Conservation (phyloP, 2,888 invertebrate genomes). For the Drosophila neoperkinsi region DNA sequence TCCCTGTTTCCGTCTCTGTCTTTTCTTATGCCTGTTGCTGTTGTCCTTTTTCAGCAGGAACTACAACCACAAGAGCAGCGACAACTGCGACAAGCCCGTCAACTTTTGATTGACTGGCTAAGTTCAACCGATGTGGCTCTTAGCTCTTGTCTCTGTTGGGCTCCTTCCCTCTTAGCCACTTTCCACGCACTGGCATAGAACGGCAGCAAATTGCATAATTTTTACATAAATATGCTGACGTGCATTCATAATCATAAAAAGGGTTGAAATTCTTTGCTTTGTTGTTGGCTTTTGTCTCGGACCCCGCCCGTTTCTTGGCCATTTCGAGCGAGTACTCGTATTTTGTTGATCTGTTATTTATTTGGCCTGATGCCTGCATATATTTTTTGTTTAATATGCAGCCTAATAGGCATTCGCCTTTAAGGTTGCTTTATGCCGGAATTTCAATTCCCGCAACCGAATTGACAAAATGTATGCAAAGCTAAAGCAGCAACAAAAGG, state of each 20-base stretch:
- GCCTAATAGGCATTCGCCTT: constrained; percentile 77
- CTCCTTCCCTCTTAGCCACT: constrained; percentile 34
- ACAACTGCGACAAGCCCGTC: constrained; percentile 79
- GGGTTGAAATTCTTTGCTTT: constrained; percentile 68
- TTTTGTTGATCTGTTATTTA: constrained; percentile 68
- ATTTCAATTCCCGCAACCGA: constrained; percentile 19
- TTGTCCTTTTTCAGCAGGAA: constrained; percentile 61
- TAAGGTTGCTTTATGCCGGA: constrained; percentile 20
- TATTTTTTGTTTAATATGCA: constrained; percentile 71
- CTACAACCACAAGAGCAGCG: constrained; percentile 41
- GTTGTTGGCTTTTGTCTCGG: constrained; percentile 39
- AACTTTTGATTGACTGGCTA: constrained; percentile 79
- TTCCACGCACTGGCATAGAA: constrained; percentile 72
- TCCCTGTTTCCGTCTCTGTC: neutral
- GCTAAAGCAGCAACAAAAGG: constrained; percentile 46
- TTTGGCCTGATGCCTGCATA: constrained; percentile 66
- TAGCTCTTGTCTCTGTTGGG: constrained; percentile 29
- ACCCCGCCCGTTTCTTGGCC: constrained; percentile 10
- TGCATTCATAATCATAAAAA: constrained; percentile 81
- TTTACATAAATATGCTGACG: constrained; percentile 81
- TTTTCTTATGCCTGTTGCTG: constrained; percentile 9
- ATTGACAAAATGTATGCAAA: constrained; percentile 80
- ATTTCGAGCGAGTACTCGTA: constrained; percentile 10
- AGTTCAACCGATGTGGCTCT: constrained; percentile 71
- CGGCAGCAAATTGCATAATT: constrained; percentile 82